Conservation (phyloP, 2,113 vertebrate genomes). For the Balaeniceps rex region DNA sequence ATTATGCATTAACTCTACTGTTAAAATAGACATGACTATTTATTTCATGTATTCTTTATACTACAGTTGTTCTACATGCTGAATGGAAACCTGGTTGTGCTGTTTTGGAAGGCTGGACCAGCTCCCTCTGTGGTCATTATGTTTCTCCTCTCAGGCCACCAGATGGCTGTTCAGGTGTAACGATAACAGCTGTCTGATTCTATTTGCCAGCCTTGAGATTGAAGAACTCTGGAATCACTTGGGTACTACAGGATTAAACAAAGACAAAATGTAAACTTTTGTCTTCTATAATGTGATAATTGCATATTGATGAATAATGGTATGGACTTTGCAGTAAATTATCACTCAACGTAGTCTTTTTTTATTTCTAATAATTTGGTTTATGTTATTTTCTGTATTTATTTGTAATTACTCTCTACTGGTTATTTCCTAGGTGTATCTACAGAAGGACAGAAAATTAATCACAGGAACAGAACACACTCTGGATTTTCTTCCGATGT, state of each 20-base stretch:
- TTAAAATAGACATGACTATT: background rate
- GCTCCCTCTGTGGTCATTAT: background rate
- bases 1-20: background rate
- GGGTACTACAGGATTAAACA: background rate
- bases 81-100: background rate
- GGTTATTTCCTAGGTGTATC: conserved; percentile 50
- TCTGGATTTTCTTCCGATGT: conserved; percentile 48
- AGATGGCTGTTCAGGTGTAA: conserved; percentile 6
- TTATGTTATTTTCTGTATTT: background rate
- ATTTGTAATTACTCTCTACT: background rate
- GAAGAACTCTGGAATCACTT: background rate
- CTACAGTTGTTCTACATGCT: background rate
- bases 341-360: background rate
- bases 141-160: background rate
- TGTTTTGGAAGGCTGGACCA: background rate
- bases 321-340: background rate
- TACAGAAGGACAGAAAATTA: conserved; percentile 9
- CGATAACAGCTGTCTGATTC: background rate
- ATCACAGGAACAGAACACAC: background rate
- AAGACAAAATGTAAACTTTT: background rate
- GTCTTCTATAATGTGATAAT: background rate
- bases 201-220: background rate
- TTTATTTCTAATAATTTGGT: background rate
- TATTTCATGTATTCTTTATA: background rate
- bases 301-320: background rate